These are phyloP conservation scores for Macroramphosus scolopax DNA, from an alignment of 2,797 vertebrate species.

Conservation along the genomic window DNA sequence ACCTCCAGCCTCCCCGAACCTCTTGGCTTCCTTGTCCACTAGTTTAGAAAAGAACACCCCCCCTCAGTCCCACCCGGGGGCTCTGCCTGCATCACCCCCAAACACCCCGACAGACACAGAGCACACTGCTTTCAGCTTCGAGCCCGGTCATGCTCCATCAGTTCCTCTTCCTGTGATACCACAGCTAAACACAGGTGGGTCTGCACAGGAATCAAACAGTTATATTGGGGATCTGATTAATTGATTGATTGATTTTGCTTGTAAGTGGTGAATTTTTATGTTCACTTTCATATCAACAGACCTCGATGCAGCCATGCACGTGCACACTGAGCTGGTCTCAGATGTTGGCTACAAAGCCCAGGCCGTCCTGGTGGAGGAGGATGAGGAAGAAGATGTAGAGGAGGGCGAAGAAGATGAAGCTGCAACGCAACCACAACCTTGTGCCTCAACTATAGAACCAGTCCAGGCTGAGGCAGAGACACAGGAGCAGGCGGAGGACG, in stretches of 20 bases:
- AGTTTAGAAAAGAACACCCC: conserved; percentile 14
- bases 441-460: conserved; percentile 15
- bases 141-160: conserved; percentile 39
- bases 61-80: conserved; percentile 28
- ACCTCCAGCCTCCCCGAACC: conserved; percentile 59
- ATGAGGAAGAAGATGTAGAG: conserved; percentile 65
- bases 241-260: no score
- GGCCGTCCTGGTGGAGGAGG: conserved; percentile 74
- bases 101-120: conserved; percentile 39
- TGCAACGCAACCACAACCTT: conserved; percentile 26
- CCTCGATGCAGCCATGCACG: conserved; percentile 28
- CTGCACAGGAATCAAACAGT: background rate
- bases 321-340: conserved; percentile 57
- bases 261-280: no score
- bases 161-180: conserved; percentile 53
- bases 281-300: conserved; percentile 44
- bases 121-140: conserved; percentile 39
- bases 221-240: no score
- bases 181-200: conserved; percentile 64
- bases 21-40: conserved; percentile 46
- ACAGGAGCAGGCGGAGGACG: conserved; percentile 12
- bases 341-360: conserved; percentile 65
- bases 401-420: conserved; percentile 33
- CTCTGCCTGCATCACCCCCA: conserved; percentile 22
- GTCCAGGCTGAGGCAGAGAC: conserved; percentile 33